Conservation (phyloP, 2,888 invertebrate genomes). For the Fragum whitleyi region DNA sequence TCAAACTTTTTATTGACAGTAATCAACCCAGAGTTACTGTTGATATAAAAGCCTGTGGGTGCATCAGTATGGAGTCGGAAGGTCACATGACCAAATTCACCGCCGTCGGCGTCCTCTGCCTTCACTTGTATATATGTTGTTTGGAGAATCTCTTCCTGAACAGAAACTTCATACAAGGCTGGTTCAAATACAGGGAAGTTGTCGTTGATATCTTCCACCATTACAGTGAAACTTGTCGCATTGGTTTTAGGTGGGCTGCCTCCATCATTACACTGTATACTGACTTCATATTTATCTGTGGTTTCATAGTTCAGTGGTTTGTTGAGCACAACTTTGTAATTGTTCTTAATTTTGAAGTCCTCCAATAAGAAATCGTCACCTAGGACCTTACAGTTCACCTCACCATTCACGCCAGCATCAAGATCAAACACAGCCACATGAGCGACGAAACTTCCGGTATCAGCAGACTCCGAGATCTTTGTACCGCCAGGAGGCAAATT, state of each 20-base stretch:
- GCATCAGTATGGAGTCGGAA: slow-evolving; percentile 88
- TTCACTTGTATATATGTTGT: slow-evolving; percentile 82
- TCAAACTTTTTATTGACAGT: slow-evolving; percentile 94
- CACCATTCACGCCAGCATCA: slow-evolving; percentile 76
- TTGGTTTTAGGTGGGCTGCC: slow-evolving; percentile 78
- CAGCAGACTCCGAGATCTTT: slow-evolving; percentile 88
- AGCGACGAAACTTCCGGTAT: slow-evolving; percentile 95
- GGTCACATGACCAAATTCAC: slow-evolving; percentile 75
- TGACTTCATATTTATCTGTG: slow-evolving; percentile 73
- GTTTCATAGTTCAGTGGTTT: slow-evolving; percentile 78
- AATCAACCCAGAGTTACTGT: slow-evolving; percentile 92
- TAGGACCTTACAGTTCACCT: slow-evolving; percentile 74
- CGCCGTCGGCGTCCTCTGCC: slow-evolving; percentile 89
- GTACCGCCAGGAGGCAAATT: slow-evolving; percentile 92
- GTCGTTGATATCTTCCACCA: slow-evolving; percentile 81
- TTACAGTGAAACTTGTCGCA: slow-evolving; percentile 73
- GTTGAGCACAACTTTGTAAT: slow-evolving; percentile 72
- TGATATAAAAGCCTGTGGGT: slow-evolving; percentile 94
- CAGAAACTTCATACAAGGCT: slow-evolving; percentile 71
- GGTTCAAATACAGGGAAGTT: slow-evolving; percentile 76
- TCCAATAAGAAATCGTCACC: slow-evolving; percentile 66
- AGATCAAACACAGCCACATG: slow-evolving; percentile 91
- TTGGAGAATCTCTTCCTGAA: slow-evolving; percentile 76
- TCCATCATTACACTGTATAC: slow-evolving; percentile 77
- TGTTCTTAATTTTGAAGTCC: slow-evolving; percentile 66